Percentiles rank a stretch among this genome's conserved stretches.
phyloP scores from a whole-genome alignment of 2,113 vertebrate genomes.

The Himantopus leucocephalus region DNA sequence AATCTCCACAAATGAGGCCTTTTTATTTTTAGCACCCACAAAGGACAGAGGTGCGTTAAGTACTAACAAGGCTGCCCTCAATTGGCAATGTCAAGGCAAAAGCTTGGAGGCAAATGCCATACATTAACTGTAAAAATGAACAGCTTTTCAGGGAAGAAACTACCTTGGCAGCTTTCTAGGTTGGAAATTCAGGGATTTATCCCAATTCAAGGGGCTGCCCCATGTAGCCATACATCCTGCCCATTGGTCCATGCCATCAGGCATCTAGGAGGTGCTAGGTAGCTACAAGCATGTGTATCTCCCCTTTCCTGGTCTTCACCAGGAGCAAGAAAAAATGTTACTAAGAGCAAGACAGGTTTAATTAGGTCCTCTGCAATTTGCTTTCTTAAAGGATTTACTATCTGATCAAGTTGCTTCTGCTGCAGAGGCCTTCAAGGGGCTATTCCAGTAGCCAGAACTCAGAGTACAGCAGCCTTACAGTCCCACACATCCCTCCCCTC shows the following conservation, averaged over 20 bases:
- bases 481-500: no score
- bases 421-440: not conserved
- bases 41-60: not conserved
- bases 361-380: not conserved
- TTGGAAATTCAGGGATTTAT: not conserved
- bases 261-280: not conserved
- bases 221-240: not conserved
- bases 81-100: not conserved
- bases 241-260: no score
- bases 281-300: not conserved
- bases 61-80: not conserved
- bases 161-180: not conserved
- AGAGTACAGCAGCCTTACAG: not conserved
- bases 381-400: not conserved
- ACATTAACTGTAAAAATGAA: not conserved
- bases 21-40: not conserved
- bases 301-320: not conserved
- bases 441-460: not conserved
- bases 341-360: not conserved
- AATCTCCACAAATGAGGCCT: not conserved
- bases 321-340: not conserved
- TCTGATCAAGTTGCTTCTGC: not conserved
- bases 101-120: not conserved
- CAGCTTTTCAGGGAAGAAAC: not conserved
- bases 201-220: not conserved